Conservation (phyloP, 1,140 invertebrate genomes). For the Temnothorax curvispinosus region DNA sequence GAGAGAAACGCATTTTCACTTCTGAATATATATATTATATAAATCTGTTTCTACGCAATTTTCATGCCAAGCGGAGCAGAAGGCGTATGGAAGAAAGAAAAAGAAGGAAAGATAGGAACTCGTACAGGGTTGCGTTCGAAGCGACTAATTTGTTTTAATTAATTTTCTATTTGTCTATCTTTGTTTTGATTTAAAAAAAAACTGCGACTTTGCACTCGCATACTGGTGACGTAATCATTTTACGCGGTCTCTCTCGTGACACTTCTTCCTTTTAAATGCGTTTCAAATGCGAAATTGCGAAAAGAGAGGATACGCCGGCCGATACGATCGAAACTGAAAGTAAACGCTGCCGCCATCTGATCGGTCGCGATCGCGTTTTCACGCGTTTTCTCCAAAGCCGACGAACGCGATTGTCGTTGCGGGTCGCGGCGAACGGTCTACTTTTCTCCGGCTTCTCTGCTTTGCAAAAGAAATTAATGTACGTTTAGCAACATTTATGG, state of each 20-base stretch:
- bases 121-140: background rate
- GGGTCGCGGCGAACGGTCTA: no score
- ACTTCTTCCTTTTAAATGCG: background rate
- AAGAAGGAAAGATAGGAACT: background rate
- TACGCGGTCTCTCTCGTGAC: background rate
- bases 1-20: background rate
- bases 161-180: background rate
- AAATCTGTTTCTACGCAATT: background rate
- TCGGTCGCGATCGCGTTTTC: background rate
- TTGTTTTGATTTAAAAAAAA: background rate
- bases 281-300: background rate
- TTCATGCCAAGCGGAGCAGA: background rate
- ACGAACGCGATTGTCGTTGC: no score
- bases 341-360: background rate
- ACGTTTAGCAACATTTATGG: background rate
- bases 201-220: background rate
- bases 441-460: no score
- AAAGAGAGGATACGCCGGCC: background rate
- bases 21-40: background rate
- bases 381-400: background rate
- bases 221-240: background rate
- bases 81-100: background rate
- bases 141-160: background rate
- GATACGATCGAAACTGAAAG: background rate
- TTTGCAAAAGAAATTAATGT: background rate